Evolutionary conservation across 2,113 vertebrate species (phyloP).

Genomic region (Ptyas mucosa): DNA sequence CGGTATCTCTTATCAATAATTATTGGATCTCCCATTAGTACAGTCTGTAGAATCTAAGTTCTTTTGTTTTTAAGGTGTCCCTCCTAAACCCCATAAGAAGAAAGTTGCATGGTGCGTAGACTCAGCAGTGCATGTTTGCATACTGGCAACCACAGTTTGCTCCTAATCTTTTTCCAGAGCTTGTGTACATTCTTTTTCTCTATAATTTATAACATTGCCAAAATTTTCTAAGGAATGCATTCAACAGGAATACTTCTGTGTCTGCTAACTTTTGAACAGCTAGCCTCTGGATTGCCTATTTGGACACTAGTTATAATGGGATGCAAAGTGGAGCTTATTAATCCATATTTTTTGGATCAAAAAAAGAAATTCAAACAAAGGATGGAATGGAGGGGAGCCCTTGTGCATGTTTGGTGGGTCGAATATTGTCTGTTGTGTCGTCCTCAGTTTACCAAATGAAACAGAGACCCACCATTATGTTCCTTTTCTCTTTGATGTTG

Average conservation of each 20-base stretch:
- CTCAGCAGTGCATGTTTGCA: background rate
- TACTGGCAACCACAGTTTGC: background rate
- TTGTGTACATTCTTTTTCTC: background rate
- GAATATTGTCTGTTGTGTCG: background rate
- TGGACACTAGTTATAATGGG: background rate
- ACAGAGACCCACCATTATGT: background rate
- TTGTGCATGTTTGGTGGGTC: conserved; percentile 1
- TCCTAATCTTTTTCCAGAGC: background rate
- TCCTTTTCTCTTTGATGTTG: background rate
- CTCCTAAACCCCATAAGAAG: background rate
- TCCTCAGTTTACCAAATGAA: background rate
- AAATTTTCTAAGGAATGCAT: background rate
- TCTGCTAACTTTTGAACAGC: background rate
- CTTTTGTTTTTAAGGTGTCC: background rate
- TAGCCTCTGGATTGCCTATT: background rate
- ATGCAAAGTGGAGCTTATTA: background rate
- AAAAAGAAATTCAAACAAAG: background rate
- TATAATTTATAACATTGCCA: conserved; percentile 7
- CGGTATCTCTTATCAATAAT: background rate
- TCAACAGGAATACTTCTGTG: background rate
- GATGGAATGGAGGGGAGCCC: conserved; percentile 20
- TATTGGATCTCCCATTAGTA: background rate
- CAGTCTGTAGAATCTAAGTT: background rate
- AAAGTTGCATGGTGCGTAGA: background rate
- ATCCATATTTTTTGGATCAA: background rate